Conservation (phyloP, 1,140 invertebrate species). For the Aleiodes sp. region DNA sequence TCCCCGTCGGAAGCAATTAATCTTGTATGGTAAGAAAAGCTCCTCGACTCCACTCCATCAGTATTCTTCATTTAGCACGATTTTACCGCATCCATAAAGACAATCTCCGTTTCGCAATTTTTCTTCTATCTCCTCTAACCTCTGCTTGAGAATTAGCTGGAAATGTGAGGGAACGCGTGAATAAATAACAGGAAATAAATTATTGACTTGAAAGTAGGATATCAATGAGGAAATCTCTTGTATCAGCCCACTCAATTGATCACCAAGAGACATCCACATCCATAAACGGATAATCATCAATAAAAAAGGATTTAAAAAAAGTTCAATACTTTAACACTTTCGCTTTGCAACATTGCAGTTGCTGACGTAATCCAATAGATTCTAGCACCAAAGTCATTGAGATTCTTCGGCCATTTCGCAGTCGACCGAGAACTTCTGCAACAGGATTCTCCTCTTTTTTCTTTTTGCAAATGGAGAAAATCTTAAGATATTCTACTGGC, state of each 20-base stretch:
- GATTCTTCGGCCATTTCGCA: background rate
- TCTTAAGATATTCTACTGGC: background rate
- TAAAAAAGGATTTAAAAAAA: no score
- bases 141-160: background rate
- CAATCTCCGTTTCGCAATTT: no score
- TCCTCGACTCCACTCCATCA: no score
- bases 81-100: background rate
- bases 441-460: background rate
- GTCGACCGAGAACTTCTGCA: background rate
- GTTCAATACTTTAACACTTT: conserved; percentile 1
- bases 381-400: background rate
- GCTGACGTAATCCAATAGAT: conserved; percentile 15
- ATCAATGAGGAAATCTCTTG: background rate
- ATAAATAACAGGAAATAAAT: conserved; percentile 7
- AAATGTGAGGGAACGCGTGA: background rate
- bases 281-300: background rate
- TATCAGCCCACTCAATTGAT: background rate
- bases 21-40: no score
- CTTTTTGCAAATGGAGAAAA: background rate
- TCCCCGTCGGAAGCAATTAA: no score
- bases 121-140: no score
- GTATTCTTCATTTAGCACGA: no score
- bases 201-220: background rate
- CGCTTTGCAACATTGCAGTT: background rate
- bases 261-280: background rate